phyloP scores from a whole-genome alignment of 2,797 vertebrate species.

The Muscicapa striata region DNA sequence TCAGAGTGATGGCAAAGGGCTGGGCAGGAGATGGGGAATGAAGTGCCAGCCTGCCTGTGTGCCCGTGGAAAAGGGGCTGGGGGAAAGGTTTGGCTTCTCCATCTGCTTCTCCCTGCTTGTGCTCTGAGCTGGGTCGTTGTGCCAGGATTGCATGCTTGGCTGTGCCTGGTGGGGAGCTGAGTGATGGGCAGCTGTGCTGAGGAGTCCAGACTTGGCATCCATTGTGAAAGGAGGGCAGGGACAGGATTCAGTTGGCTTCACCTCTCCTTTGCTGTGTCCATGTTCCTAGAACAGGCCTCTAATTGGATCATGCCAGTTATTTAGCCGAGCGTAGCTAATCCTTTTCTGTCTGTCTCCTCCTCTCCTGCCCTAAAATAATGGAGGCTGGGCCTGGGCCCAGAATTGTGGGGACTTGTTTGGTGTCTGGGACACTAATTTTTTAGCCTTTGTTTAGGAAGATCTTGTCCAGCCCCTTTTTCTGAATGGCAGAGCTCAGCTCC shows the following conservation, averaged over 20 bases:
- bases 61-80: not conserved
- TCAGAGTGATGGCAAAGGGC: not conserved
- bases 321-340: conserved; percentile 11
- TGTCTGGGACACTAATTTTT: not conserved
- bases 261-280: not conserved
- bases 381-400: not conserved
- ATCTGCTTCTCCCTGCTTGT: not conserved
- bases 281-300: not conserved
- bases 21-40: fast-evolving
- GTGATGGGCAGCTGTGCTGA: conserved; percentile 46
- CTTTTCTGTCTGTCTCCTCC: conserved; percentile 6
- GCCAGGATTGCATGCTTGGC: not conserved
- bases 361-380: not conserved
- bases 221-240: not conserved
- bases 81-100: not conserved
- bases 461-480: not conserved
- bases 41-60: not conserved
- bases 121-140: not conserved
- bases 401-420: not conserved
- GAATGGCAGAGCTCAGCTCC: not conserved
- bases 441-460: not conserved
- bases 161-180: conserved; percentile 27
- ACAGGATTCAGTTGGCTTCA: conserved; percentile 21
- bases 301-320: conserved; percentile 36
- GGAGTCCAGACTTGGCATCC: not conserved